Evolutionary conservation across 2,113 vertebrate species (phyloP), one percentile per base, ranked within the genome.

Genomic region (Oncorhynchus masou): DNA sequence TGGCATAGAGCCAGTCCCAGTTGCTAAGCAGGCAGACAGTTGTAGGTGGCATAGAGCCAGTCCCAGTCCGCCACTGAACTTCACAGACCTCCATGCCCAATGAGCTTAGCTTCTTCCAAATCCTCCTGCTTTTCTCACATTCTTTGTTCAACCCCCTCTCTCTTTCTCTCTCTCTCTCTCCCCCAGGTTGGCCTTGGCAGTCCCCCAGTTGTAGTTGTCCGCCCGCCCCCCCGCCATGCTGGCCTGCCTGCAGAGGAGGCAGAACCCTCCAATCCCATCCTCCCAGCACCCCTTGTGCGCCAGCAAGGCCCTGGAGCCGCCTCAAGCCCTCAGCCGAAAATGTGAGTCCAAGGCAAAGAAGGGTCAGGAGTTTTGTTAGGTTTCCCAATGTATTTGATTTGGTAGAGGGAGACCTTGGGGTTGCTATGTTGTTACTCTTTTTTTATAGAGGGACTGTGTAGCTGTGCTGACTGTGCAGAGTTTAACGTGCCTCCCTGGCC

Each of bases 171-270:
- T 57, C 20, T 75, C 20, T 75, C 66, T 75, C 66, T 76, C n/a
- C 45, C 29, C 3, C 70, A 84, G 92, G 92, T 91, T 84, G 91
- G 91, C 72, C 90, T 67, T 69, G 80, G 84, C 88, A 87, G 85
- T 87, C 87, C 91, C 84, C 88, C 85, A 90, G 85, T 87, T 91
- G 88, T 92, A 86, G 87, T 90, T 87, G 85, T 78, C 84, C 87
- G 54, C 90, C 88, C 67, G 86, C 79, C 84, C 51, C 93, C 84
- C 54, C 93, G 95, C 94, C 95, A 99, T 99, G 97, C 94, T 99
- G 94, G 97, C 97, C 93, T 99, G 97, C 86, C 95, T 98, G 91
- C 97, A 98, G 93, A 94, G 97, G 91, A 97, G 96, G 89, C 97
- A 97, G 92, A 97, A 97, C 89, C 96, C 96, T 57, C 94, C 95